phyloP scores from a whole-genome alignment of 2,888 invertebrate genomes.

The Nephrocerus scutellatus region DNA sequence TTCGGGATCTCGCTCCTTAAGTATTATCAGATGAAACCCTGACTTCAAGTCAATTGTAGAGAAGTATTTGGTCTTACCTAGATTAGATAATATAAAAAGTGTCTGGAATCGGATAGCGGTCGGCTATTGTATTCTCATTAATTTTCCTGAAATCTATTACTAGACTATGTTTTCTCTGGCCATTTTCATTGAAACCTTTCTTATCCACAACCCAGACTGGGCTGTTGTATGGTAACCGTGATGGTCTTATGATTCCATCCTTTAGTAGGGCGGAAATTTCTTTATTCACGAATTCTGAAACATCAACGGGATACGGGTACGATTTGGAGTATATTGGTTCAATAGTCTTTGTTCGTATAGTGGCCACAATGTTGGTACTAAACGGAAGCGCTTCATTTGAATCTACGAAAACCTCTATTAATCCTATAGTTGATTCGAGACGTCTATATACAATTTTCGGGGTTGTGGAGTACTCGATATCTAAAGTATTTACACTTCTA shows the following conservation, averaged over 20 bases:
- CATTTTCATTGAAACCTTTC: constrained; percentile 15
- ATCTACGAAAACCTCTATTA: too few species aligned
- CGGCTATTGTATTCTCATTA: constrained; percentile 16
- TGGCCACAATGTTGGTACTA: too few species aligned
- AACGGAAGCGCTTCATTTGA: too few species aligned
- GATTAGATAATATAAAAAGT: constrained; percentile 12
- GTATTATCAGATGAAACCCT: constrained; percentile 19
- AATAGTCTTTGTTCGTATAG: too few species aligned
- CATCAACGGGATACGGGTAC: too few species aligned
- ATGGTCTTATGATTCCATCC: constrained; percentile 14
- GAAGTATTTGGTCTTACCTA: constrained; percentile 16
- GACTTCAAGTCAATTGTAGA: constrained; percentile 10
- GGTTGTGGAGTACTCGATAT: too few species aligned
- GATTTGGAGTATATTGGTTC: too few species aligned
- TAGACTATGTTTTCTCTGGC: constrained; percentile 15
- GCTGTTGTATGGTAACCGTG: constrained; percentile 16
- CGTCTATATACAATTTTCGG: too few species aligned
- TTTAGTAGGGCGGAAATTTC: constrained; percentile 10
- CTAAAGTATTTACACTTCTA: too few species aligned
- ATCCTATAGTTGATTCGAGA: too few species aligned
- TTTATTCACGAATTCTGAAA: constrained; percentile 16
- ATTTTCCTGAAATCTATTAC: constrained; percentile 21
- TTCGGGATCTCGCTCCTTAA: constrained; percentile 13
- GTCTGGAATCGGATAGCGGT: constrained; percentile 17
- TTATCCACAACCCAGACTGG: constrained; percentile 17